Evolutionary conservation across 2,797 vertebrate species (phyloP), one percentile per base, ranked within the genome.

Genomic region (Pachyuromys duprasi): DNA sequence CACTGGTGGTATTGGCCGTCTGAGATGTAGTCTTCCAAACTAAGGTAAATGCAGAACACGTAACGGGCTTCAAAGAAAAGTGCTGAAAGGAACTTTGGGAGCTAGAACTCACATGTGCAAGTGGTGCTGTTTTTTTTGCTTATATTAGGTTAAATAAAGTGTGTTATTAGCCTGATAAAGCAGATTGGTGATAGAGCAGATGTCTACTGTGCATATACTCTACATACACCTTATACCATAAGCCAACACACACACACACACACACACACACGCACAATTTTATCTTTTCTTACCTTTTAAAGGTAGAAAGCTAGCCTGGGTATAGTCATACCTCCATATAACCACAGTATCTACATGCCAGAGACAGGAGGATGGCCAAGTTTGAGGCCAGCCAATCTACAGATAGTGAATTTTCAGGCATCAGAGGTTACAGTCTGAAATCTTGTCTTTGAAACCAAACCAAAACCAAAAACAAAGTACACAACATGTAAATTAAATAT

Each of bases 81-180:
- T 24, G 18, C 31, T 1, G 4, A 88, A 42, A 60, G 26, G 17
- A 60, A 60, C 36, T 53, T 24, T 74, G 69, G 36, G 69, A 60
- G 86, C 55, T 62, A 15, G 36, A 20, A 45, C 72, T n/a, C 49
- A 15, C 13, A 28, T 9, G 42, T 33, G 39, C 60, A 84, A 79
- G 86, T 76, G 74, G 69, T 36, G 70, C 42, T 81, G 60, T n/a
- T n/a, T n/a, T n/a, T 75, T 94, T 93, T 80, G 36, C 57, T n/a
- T 76, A 67, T 53, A 15, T 33, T 12, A 8, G 55, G 24, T 60
- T 90, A 69, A 96, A 75, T 39, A 80, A 87, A 83, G 31, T 87
- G 4, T 65, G 69, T 3, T 62, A 70, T 42, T 92, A 86, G n/a
- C n/a, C 26, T 31, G 8, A 8, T 28, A 20, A 45, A 88, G 42